Base-by-base conservation (phyloP, 2,888 invertebrate species). In the Allacma fusca region DNA sequence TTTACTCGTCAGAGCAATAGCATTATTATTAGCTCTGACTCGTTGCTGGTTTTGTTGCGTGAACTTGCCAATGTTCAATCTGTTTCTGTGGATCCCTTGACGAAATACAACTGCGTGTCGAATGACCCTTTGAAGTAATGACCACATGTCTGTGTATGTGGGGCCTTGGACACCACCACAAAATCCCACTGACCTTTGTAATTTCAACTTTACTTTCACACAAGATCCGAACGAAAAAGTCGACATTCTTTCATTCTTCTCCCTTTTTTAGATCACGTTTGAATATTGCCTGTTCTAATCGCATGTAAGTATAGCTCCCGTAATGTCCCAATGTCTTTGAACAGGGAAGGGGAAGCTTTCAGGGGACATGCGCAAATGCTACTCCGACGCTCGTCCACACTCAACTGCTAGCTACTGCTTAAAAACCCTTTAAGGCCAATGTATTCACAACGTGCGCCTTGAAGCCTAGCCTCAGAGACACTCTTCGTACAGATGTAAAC, bases 61-160 rank as follows among this genome's bases (percentile, higher is more conserved):
- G n/a, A 40, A 26, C 57, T 57, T 69, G 0, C 69, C 76, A 69
- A 76, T 76, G 62, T 76, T 69, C 19, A 76, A 40, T 44, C 28
- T 29, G 7, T 21, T 23, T 40, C 26, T 76, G 16, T n/a, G 21
- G 5, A 34, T 16, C 29, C 76, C 23, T 29, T 73, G 62, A 9
- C 68, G 29, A 12, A 70, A 57, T n/a, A 76, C 29, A 1, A 76
- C 26, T 57, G 40, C 59, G 24, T 76, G 76, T 28, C 69, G 57
- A 69, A 76, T 40, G n/a, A 76, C 43, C 9, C 76, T 57, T 59
- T 29, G 34, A 29, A 76, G 44, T 26, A 76, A 57, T 68, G 69
- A 69, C 50, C 68, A 34, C 76, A 76, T 76, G 4, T 50, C 57
- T 12, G 62, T 19, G n/a, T 29, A 16, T 34, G 62, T 34, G n/a